Evolutionary conservation across 2,797 vertebrate species (phyloP).

Genomic region (Trichosurus vulpecula): DNA sequence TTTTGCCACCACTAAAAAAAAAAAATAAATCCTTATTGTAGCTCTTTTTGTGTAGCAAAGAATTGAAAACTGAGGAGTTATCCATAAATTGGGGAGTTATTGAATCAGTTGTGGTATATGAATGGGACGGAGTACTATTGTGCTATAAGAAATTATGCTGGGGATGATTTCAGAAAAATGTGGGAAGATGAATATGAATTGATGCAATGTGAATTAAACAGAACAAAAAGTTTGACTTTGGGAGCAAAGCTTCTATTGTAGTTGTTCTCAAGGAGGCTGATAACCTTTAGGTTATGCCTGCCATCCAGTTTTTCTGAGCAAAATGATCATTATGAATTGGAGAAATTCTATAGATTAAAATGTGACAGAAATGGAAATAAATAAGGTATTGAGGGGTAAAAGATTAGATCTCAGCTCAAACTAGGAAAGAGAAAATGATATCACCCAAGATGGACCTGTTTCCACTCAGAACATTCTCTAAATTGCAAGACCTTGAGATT

Average conservation of each 20-base stretch:
- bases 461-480: neutral
- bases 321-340: neutral
- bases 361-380: neutral
- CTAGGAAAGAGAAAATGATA: neutral
- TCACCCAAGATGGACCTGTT: neutral
- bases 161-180: neutral
- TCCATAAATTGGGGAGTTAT: neutral
- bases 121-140: neutral
- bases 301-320: neutral
- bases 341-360: neutral
- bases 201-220: neutral
- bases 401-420: neutral
- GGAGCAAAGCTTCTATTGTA: neutral
- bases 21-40: neutral
- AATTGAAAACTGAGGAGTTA: neutral
- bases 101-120: neutral
- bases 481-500: neutral
- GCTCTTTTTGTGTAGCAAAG: neutral
- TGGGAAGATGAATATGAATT: neutral
- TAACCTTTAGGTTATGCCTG: neutral
- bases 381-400: neutral
- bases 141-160: neutral
- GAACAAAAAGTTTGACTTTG: neutral
- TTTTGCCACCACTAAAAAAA: no score
- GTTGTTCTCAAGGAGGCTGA: neutral